Evolutionary conservation across 2,113 vertebrate genomes (phyloP), one percentile per base, ranked within the genome.

Genomic region (Dermatemys mawii): DNA sequence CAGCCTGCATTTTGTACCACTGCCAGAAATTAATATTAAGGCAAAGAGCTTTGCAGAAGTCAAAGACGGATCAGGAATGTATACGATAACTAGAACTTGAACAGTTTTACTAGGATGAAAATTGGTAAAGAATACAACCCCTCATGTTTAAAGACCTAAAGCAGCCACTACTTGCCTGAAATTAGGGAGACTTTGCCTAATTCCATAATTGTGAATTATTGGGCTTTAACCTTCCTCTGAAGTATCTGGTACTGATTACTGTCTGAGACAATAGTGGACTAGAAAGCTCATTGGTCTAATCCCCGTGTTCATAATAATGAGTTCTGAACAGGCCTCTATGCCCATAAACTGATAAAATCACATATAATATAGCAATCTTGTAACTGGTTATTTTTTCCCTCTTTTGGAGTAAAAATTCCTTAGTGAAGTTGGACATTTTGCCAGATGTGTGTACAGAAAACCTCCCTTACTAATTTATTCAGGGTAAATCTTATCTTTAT

Each of bases 41-140:
- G 22, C 49, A 83, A 83, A 83, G 63, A 29, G 19, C 38, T 49
- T 84, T 83, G 16, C 63, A 55, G 85, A 89, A 90, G 67, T 83
- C 41, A 80, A 57, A 83, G 11, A 9, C 11, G 11, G 44, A 83
- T 83, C 83, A 60, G 27, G 85, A 73, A 50, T 16, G 3, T 49
- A 46, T 35, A 26, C 38, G 55, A 82, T 27, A 6, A 48, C 67
- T 76, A 78, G 9, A 9, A 11, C 29, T 78, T n/a, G 35, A 83
- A 12, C 44, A 54, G 63, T 70, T 13, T 60, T 24, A 32, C 41
- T 85, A 57, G 8, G 29, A 16, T 49, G 10, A 26, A 76, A 88
- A 41, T 2, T 90, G 11, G 4, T 88, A 38, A 78, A 70, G 79
- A 29, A 41, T 78, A 44, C 2, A 4, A 76, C 4, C 41, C 48